Evolutionary conservation across 53 echinoderm and acorn worm species (phyloP), one percentile per base, ranked within the genome.

Genomic region (Echinarachnius parma): DNA sequence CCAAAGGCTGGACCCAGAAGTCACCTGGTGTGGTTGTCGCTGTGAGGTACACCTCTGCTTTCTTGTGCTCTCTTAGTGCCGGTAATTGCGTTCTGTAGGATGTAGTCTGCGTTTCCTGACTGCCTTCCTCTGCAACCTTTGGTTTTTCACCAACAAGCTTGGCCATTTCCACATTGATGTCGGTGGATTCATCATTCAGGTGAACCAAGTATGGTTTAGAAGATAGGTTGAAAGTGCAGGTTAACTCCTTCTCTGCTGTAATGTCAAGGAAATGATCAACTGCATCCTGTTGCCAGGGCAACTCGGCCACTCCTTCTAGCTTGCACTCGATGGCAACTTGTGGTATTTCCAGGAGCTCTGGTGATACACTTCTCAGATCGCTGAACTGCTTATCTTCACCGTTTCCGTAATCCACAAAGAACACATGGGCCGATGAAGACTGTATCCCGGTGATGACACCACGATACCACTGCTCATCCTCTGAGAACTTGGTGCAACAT

Each of bases 321-420:
- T 49, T 56, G 29, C 81, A 87, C 69, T 86, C 82, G 8, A 92
- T 76, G 23, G 84, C 84, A 59, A 86, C 64, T 56, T 57, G 71
- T 31, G 98, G 98, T 9, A 88, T 55, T 50, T 81, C 66, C 26
- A 88, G 47, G 29, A 98, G 84, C 50, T 91, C 80, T 48, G 69
- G 54, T 21, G 85, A 70, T 4, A 86, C 78, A 19, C 48, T 46
- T 64, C 63, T 85, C 14, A 98, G 44, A 36, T 80, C 78, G 5
- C 44, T 31, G 2, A 83, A 24, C 26, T 62, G 59, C 21, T 79
- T 82, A n/a, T 84, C 81, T 45, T 91, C 98, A 22, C 80, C 59
- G 52, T 98, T 98, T 16, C 98, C 98, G 76, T 87, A 98, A 56
- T 98, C 98, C 9, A 98, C 80, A 74, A 98, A 98, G 39, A 82